phyloP scores from a whole-genome alignment of 2,888 invertebrate genomes.

The Halocaridina rubra region DNA sequence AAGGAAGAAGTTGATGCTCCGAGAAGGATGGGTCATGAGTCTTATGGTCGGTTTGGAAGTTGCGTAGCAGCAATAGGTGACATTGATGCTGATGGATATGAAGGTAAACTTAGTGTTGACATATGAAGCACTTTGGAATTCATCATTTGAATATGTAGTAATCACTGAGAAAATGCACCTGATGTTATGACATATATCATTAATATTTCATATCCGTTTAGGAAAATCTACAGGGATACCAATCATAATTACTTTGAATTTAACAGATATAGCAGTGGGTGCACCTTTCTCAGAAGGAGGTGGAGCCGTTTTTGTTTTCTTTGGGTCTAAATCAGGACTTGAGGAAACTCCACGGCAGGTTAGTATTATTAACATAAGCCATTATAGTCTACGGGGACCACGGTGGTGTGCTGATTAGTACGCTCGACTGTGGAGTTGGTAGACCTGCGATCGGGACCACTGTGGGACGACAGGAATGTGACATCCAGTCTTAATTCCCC shows the following conservation, averaged over 20 bases:
- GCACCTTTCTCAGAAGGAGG: slow-evolving; percentile 10
- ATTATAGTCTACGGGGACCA: no score
- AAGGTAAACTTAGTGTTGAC: slow-evolving; percentile 11
- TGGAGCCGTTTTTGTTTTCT: slow-evolving; percentile 30
- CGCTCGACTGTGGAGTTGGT: no score
- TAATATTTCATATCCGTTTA: not conserved
- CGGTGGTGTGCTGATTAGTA: no score
- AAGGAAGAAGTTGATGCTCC: not conserved
- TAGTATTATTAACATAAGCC: no score
- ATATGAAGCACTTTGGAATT: not conserved
- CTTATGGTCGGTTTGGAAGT: slow-evolving; percentile 40
- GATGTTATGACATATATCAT: not conserved
- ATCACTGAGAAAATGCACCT: not conserved
- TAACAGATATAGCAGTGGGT: slow-evolving; percentile 41
- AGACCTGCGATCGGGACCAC: no score
- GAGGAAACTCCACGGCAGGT: not conserved
- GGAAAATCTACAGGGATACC: not conserved
- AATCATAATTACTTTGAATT: not conserved
- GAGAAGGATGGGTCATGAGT: not conserved
- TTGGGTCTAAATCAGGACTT: slow-evolving; percentile 9
- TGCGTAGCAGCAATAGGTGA: slow-evolving; percentile 36
- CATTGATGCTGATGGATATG: slow-evolving; percentile 37
- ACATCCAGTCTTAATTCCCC: no score
- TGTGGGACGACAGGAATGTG: no score
- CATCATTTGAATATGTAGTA: not conserved